Evolutionary conservation across 2,113 vertebrate species (phyloP), one percentile per base, ranked within the genome.

Genomic region (Bufo bufo): DNA sequence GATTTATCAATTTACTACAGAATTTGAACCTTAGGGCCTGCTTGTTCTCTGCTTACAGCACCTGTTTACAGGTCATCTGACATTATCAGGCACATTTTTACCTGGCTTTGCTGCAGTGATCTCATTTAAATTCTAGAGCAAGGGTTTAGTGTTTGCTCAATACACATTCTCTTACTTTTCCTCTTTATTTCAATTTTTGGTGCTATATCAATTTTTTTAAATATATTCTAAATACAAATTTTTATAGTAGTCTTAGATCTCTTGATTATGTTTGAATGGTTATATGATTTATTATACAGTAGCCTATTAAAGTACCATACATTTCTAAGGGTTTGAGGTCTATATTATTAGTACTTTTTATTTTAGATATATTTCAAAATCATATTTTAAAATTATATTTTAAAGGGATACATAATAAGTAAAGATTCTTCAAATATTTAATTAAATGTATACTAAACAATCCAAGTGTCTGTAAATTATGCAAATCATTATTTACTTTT

Each of bases 1-100:
- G 49, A 86, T 66, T 58, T 58, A 77, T 52, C 54, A 86, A 50
- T 65, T 86, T 78, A 52, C 72, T n/a, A 4, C 56, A 78, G 47
- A 52, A 66, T 45, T 65, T 78, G 19, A 63, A 65, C 52, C 52
- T 45, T 77, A 63, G 19, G 9, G 50, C 58, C 74, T 86, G 85
- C 63, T 59, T 47, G 71, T 56, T 85, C 84, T 58, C 14, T 43
- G 54, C 43, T 63, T 12, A 56, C 52, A 49, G 16, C 56, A 85
- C 50, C 52, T 61, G 19, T 49, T 85, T 17, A 43, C 58, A 43
- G 45, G 71, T 58, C 58, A 12, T 11, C 43, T 63, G 10, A 78
- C 13, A 77, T n/a, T 43, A 50, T 63, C 56, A 86, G 10, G 49
- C n/a, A 61, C 6, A 19, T 23, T 78, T 78, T 65, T 54, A 47